phyloP scores from a whole-genome alignment of 2,888 invertebrate genomes.

The Amphipoea lucens region DNA sequence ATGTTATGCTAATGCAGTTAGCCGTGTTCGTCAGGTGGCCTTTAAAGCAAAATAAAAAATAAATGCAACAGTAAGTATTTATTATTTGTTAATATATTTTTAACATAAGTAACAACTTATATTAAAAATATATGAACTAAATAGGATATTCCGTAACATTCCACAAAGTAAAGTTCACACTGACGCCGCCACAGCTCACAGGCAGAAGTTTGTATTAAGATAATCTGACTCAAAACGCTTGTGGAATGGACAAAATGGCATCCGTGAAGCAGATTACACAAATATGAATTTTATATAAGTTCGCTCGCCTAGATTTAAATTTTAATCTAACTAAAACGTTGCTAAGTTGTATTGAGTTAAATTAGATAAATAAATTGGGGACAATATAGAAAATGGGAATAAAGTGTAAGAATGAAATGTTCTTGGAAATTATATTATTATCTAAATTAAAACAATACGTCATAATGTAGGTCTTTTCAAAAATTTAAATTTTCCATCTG shows the following conservation, averaged over 20 bases:
- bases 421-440: slow-evolving; percentile 6
- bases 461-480: neutral
- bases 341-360: slow-evolving; percentile 37
- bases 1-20: too few relatives aligned
- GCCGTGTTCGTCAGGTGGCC: too few relatives aligned
- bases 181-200: slow-evolving; percentile 1
- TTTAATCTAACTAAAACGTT: slow-evolving; percentile 50
- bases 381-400: slow-evolving; percentile 9
- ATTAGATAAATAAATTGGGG: slow-evolving; percentile 19
- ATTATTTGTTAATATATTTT: too few relatives aligned
- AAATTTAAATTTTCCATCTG: neutral
- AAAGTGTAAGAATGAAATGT: neutral
- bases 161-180: slow-evolving; percentile 29
- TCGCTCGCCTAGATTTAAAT: slow-evolving; percentile 30
- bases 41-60: neutral
- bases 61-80: too few relatives aligned
- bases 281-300: slow-evolving; percentile 42
- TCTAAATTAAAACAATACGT: neutral
- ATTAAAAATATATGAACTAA: neutral
- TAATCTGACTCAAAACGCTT: slow-evolving; percentile 47
- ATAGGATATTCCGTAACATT: slow-evolving; percentile 19
- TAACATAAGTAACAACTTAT: neutral
- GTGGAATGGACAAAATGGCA: slow-evolving; percentile 36
- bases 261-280: slow-evolving; percentile 42
- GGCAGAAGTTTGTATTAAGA: slow-evolving; percentile 25